Evolutionary conservation across 2,888 invertebrate species (phyloP), one percentile per base, ranked within the genome.

Genomic region (Sericinus montela): DNA sequence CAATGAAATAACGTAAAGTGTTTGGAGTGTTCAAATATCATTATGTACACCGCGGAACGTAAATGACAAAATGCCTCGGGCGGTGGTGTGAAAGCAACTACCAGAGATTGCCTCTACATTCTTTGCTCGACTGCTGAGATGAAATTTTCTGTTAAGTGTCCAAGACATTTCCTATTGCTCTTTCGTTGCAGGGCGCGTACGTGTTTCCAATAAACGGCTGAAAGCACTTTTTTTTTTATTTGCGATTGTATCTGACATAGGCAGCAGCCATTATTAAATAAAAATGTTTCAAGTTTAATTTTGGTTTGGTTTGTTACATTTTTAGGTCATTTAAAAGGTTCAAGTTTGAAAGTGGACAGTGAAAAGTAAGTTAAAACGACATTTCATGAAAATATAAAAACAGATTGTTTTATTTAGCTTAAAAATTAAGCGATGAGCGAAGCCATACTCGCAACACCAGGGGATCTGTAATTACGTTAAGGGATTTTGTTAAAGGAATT

Each of bases 21-120:
- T 43, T 32, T 30, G 29, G 40, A 34, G 40, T 45, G 45, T 48
- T 39, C 15, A 15, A 43, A 15, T 34, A 39, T 47, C 39, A 44
- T 39, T 19, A 40, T 40, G 42, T 45, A 42, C 32, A 45, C 38
- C 41, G 44, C 32, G 44, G 38, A 39, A 45, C 40, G 34, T 52
- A 56, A 53, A 57, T 55, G 56, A 55, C 57, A 55, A 55, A 60
- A 60, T 55, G 57, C 56, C 53, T 52, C 41, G 45, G 45, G 55
- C 58, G 43, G n/a, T 50, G 48, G 52, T 37, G 52, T 40, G 56
- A 53, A 48, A 51, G 46, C 49, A 51, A 50, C 55, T 51, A 34
- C 46, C 50, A 46, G 47, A 55, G 53, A 53, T 57, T 55, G 46
- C 49, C 46, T 38, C 30, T 19, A 32, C 52, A 48, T 51, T 51